Evolutionary conservation across 2,888 invertebrate species (phyloP).

Genomic region (Gisinianus flammeolus): DNA sequence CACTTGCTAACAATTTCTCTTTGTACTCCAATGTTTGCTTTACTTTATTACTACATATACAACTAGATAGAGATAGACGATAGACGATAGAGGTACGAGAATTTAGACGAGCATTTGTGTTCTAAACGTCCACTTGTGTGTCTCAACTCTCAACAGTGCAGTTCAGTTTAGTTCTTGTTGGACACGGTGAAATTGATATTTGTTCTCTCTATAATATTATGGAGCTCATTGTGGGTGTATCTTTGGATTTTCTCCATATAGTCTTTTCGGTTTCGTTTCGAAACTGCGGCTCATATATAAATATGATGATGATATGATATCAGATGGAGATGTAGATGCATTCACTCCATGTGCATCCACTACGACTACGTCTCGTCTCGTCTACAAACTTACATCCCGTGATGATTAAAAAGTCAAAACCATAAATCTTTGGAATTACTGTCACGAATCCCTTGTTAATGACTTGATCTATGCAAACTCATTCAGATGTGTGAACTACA

Average conservation of each 20-base stretch:
- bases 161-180: conserved; percentile 11
- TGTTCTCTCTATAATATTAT: background rate
- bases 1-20: conserved; percentile 41
- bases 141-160: background rate
- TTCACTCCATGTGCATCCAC: too few relatives aligned
- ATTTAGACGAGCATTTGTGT: background rate
- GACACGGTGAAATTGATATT: conserved; percentile 28
- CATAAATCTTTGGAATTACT: conserved; percentile 56
- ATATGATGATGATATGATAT: too few relatives aligned
- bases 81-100: too few relatives aligned
- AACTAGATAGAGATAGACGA: background rate
- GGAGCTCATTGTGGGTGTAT: conserved; percentile 7
- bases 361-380: background rate
- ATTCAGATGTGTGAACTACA: conserved; percentile 37
- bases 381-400: background rate
- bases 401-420: conserved; percentile 57
- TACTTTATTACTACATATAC: conserved; percentile 8
- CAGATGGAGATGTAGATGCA: too few relatives aligned
- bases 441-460: conserved; percentile 42
- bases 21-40: conserved; percentile 22
- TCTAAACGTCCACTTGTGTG: conserved; percentile 21
- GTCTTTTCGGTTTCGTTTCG: background rate
- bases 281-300: conserved; percentile 4
- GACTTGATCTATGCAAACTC: conserved; percentile 49
- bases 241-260: background rate